phyloP scores from a whole-genome alignment of 2,888 invertebrate genomes.

The Stegophylla sp. region DNA sequence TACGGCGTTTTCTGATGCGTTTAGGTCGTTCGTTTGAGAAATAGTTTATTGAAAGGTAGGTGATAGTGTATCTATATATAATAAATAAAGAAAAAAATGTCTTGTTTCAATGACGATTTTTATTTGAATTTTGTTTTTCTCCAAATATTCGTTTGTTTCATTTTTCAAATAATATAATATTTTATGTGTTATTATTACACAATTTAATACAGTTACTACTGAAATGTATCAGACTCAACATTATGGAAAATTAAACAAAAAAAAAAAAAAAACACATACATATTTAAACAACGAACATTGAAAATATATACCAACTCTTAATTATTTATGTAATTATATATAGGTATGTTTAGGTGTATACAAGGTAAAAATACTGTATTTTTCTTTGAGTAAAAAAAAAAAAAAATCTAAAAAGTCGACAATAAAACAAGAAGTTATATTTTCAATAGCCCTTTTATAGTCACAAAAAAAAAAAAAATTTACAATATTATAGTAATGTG shows the following conservation, averaged over 20 bases:
- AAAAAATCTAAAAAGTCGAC: constrained; percentile 21
- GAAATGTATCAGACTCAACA: constrained; percentile 26
- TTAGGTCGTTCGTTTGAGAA: too few relatives aligned
- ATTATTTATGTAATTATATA: constrained; percentile 17
- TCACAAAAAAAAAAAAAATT: constrained; percentile 32
- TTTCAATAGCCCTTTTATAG: constrained; percentile 14
- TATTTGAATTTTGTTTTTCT: constrained; percentile 22
- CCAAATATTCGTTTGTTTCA: background rate
- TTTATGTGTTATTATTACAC: background rate
- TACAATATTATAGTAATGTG: constrained; percentile 15
- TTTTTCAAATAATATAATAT: background rate
- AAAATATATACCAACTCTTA: constrained; percentile 44
- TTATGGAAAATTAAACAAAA: background rate
- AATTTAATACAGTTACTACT: constrained; percentile 13
- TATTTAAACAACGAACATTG: constrained; percentile 36
- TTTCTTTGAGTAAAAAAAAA: constrained; percentile 43
- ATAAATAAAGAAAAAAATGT: background rate
- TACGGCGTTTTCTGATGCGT: too few relatives aligned
- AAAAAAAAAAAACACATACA: constrained; percentile 12
- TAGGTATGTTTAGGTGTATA: background rate
- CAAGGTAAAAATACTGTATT: constrained; percentile 34
- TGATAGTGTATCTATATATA: background rate
- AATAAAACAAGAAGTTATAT: constrained; percentile 17
- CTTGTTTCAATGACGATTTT: constrained; percentile 16
- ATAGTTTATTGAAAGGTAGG: too few relatives aligned